phyloP scores from a whole-genome alignment of 2,797 vertebrate species.

The Babyrousa celebensis region DNA sequence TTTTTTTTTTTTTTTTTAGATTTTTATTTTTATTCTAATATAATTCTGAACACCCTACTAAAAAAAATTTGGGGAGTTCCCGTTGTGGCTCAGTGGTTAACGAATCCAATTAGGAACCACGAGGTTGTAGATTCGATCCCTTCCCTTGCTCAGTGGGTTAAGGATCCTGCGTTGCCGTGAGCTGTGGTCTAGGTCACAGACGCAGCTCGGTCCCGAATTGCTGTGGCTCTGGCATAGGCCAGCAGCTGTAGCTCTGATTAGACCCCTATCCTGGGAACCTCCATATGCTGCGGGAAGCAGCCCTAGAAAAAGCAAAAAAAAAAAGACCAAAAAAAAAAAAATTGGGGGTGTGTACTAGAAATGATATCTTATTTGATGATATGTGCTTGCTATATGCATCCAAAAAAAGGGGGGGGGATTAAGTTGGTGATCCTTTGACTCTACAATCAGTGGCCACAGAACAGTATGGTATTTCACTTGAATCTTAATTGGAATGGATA shows the following conservation, averaged over 20 bases:
- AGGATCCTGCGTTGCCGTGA: too few relatives aligned
- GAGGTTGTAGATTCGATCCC: too few relatives aligned
- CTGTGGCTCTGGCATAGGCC: too few relatives aligned
- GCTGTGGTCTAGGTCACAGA: too few relatives aligned
- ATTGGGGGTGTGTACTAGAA: not conserved
- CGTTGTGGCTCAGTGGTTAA: not conserved
- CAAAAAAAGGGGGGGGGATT: not conserved
- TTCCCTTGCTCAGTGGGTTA: too few relatives aligned
- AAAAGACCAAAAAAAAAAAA: not conserved
- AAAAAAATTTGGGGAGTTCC: not conserved
- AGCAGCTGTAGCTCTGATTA: too few relatives aligned
- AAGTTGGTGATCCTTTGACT: not conserved
- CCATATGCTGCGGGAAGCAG: too few relatives aligned
- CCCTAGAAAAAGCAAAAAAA: too few relatives aligned
- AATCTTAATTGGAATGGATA: not conserved
- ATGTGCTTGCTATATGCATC: not conserved
- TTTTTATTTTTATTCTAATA: conserved; percentile 63
- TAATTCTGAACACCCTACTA: not conserved
- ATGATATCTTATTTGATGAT: not conserved
- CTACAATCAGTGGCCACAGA: not conserved
- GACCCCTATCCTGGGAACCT: too few relatives aligned
- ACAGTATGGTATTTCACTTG: not conserved
- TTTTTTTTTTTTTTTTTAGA: conserved; percentile 31
- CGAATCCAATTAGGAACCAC: too few relatives aligned
- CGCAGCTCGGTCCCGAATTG: too few relatives aligned